Percentiles rank a stretch among this genome's conserved stretches.
Evolutionary conservation across 2,797 vertebrate species (phyloP).

Genomic region (Iguana delicatissima): DNA sequence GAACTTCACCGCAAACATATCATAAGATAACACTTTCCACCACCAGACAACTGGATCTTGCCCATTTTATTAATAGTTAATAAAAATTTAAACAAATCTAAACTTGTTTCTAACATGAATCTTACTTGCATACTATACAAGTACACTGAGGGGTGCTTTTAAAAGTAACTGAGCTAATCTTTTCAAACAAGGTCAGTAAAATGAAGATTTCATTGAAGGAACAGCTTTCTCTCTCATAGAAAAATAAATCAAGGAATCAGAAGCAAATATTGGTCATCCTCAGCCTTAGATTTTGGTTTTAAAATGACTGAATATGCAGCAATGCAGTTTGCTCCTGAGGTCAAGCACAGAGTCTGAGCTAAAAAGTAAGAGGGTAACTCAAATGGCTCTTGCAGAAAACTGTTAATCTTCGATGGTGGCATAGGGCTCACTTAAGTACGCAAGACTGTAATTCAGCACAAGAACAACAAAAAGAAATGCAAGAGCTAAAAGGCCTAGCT

Average conservation of each 20-base stretch:
- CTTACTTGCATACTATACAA: neutral
- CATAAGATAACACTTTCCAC: neutral
- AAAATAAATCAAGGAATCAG: neutral
- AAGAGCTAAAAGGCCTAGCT: slow-evolving; percentile 14
- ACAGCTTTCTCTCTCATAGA: neutral
- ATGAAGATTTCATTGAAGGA: neutral
- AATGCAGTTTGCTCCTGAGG: neutral
- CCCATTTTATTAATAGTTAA: slow-evolving; percentile 75
- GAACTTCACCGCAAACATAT: neutral
- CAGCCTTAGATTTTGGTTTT: neutral
- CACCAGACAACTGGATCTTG: slow-evolving; percentile 68
- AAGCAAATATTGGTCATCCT: neutral
- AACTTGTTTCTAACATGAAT: neutral
- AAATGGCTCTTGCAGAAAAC: neutral
- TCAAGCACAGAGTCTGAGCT: neutral
- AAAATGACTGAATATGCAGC: neutral
- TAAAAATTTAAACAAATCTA: slow-evolving; percentile 61
- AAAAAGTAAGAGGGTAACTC: neutral
- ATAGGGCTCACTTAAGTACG: neutral
- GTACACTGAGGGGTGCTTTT: slow-evolving; percentile 13
- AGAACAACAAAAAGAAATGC: neutral
- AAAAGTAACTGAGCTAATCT: slow-evolving; percentile 42
- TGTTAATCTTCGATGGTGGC: neutral
- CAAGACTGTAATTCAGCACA: neutral
- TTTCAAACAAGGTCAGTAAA: slow-evolving; percentile 41